Evolutionary conservation across 2,113 vertebrate genomes (phyloP).

Genomic region (Antennarius striatus): DNA sequence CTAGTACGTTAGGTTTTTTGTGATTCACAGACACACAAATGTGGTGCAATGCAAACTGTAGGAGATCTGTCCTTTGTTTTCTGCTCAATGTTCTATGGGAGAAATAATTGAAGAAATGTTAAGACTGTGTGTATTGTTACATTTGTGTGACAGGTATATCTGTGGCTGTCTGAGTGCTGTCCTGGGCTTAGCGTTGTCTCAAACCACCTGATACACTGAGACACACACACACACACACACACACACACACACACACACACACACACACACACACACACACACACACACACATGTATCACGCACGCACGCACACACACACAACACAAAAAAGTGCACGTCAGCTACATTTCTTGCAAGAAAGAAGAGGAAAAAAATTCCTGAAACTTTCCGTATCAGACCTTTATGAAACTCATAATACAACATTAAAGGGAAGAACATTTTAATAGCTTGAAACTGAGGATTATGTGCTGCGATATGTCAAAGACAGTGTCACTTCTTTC

Average conservation of each 20-base stretch:
- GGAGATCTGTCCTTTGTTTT: constrained; percentile 22
- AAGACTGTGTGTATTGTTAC: constrained; percentile 17
- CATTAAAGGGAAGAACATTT: constrained; percentile 35
- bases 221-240: constrained; percentile 7
- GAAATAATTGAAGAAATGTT: not conserved
- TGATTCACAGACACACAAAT: constrained; percentile 1
- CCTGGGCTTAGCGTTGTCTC: constrained; percentile 25
- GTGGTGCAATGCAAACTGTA: constrained; percentile 23
- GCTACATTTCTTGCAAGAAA: not conserved
- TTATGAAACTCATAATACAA: constrained; percentile 44
- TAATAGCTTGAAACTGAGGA: constrained; percentile 41
- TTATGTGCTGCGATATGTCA: constrained; percentile 25
- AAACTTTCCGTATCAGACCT: constrained; percentile 28
- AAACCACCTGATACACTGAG: constrained; percentile 28
- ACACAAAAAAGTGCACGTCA: no score
- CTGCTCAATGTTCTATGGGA: no score
- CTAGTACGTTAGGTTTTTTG: constrained; percentile 29
- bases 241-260: constrained; percentile 4
- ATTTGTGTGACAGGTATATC: constrained; percentile 38
- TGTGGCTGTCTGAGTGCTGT: constrained; percentile 32
- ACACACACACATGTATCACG: not conserved
- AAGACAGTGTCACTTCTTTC: constrained; percentile 3
- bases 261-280: not conserved
- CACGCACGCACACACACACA: no score
- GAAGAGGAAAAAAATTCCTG: not conserved